These are phyloP conservation scores for Gila orcuttii DNA, from an alignment of 2,113 vertebrate genomes.

Conservation along the genomic window DNA sequence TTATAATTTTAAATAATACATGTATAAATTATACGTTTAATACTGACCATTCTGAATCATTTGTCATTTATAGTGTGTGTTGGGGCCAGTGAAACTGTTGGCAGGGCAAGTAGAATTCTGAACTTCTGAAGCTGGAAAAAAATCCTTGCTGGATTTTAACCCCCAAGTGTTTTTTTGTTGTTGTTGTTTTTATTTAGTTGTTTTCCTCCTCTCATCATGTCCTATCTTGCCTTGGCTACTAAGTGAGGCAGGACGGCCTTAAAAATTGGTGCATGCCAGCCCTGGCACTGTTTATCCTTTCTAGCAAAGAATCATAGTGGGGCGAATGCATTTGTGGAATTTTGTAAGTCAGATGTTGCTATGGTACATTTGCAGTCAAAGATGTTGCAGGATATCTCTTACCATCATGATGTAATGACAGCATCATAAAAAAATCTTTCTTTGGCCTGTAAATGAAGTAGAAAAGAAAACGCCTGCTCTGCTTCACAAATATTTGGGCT, in stretches of 20 bases:
- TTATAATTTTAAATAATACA: not conserved
- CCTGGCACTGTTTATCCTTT: not conserved
- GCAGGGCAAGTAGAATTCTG: not conserved
- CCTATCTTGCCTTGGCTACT: not conserved
- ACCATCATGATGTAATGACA: not conserved
- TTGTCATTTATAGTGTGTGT: not conserved
- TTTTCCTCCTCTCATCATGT: not conserved
- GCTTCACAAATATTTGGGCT: conserved; percentile 33
- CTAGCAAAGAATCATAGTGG: not conserved
- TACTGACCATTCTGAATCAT: no score
- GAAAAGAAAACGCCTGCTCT: conserved; percentile 1
- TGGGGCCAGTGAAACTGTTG: not conserved
- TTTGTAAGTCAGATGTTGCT: not conserved
- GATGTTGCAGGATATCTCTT: not conserved
- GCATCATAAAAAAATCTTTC: not conserved
- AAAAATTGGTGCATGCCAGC: not conserved
- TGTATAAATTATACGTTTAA: no score
- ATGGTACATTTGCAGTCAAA: conserved; percentile 9
- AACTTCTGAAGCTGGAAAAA: not conserved
- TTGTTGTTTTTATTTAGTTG: not conserved
- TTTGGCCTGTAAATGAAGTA: conserved; percentile 5
- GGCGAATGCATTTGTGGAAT: not conserved
- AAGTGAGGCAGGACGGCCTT: not conserved
- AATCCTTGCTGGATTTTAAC: not conserved
- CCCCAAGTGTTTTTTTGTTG: no score